Conservation (phyloP, 2,888 invertebrate genomes). For the Bruchidius siliquastri region DNA sequence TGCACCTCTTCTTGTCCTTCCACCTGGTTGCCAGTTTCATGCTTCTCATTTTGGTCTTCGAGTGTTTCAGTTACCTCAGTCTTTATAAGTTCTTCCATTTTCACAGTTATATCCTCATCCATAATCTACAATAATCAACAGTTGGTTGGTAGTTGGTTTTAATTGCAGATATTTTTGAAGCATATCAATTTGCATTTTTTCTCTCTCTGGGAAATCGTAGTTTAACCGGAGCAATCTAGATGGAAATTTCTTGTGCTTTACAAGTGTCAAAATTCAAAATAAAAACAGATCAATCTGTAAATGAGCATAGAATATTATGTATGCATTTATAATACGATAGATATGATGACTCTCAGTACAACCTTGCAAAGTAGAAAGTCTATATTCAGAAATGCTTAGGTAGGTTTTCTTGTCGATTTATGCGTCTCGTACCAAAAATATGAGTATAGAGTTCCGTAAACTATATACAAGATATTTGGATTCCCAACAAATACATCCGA, state of each 20-base stretch:
- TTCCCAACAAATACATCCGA: no score
- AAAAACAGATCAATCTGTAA: not conserved
- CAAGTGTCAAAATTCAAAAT: not conserved
- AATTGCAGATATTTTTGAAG: not conserved
- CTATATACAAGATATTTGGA: no score
- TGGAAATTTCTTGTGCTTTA: not conserved
- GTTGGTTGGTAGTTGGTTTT: slow-evolving; percentile 6
- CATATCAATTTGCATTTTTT: slow-evolving; percentile 6
- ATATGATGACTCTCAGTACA: slow-evolving; percentile 5
- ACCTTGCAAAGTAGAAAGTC: slow-evolving; percentile 19
- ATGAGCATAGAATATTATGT: no score
- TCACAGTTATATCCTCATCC: slow-evolving; percentile 3
- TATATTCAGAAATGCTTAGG: slow-evolving; percentile 4
- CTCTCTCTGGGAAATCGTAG: slow-evolving; percentile 7
- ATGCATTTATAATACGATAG: not conserved
- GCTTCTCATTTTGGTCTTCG: slow-evolving; percentile 8
- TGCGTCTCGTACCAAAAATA: no score
- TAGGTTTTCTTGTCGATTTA: no score
- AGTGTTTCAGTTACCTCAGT: slow-evolving; percentile 4
- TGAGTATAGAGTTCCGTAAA: no score
- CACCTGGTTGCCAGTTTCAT: not conserved
- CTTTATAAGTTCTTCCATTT: slow-evolving; percentile 8
- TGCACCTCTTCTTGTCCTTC: slow-evolving; percentile 14
- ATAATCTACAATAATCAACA: slow-evolving; percentile 2
- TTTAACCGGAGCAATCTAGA: not conserved